These are phyloP conservation scores for Mycteria americana DNA, from an alignment of 2,797 vertebrate genomes.

Conservation along the genomic window DNA sequence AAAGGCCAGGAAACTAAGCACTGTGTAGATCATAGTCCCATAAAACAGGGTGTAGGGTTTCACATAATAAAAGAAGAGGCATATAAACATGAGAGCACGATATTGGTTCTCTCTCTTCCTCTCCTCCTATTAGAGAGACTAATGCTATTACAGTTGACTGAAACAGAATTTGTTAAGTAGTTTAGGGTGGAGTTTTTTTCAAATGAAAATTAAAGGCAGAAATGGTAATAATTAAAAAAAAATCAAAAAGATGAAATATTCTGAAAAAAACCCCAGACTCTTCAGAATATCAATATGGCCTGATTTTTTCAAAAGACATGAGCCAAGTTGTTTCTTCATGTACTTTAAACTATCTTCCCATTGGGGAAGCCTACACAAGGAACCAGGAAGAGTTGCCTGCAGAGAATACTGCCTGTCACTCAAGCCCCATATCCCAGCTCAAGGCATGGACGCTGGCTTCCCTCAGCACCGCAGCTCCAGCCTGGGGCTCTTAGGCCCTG, in stretches of 20 bases:
- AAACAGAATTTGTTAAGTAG: not conserved
- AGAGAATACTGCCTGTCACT: not conserved
- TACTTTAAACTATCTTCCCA: not conserved
- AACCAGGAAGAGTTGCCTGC: not conserved
- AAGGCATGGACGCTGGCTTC: not conserved
- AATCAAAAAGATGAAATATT: not conserved
- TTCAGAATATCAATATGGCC: not conserved
- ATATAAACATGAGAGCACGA: not conserved
- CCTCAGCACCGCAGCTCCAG: not conserved
- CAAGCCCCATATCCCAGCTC: not conserved
- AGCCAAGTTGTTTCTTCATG: not conserved
- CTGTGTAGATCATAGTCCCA: not conserved
- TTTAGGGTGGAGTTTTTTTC: not conserved
- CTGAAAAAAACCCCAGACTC: not conserved
- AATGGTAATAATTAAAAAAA: not conserved
- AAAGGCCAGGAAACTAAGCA: not conserved
- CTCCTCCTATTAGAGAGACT: not conserved
- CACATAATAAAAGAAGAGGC: not conserved
- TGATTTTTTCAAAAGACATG: not conserved
- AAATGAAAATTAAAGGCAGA: not conserved
- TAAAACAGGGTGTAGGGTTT: not conserved
- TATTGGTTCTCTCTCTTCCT: not conserved
- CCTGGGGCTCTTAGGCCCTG: not conserved
- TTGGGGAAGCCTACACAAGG: not conserved
- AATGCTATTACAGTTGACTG: not conserved